A percentile compares a stretch with the other conserved stretches of the same genome.
These are phyloP conservation scores for Strix uralensis DNA, from an alignment of 2,113 vertebrate genomes.

Conservation along the genomic window DNA sequence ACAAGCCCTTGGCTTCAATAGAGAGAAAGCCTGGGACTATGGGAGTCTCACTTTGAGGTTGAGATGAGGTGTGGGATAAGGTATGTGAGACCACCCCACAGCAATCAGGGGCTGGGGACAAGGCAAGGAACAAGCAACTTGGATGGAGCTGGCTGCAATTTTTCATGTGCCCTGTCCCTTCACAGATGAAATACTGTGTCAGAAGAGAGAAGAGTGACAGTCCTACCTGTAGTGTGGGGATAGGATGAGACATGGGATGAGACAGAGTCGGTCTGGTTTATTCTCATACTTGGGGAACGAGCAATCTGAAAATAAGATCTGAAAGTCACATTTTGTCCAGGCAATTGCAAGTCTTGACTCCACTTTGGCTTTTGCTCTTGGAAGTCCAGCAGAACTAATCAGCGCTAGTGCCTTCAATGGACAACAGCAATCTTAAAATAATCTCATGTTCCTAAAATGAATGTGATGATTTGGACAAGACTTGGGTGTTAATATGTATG, in stretches of 20 bases:
- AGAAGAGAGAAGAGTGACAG: background rate
- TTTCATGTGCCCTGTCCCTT: background rate
- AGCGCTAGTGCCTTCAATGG: background rate
- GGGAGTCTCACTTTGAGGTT: background rate
- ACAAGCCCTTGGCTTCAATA: background rate
- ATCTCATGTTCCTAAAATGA: background rate
- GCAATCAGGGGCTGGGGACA: background rate
- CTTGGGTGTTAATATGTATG: background rate
- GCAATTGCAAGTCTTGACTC: background rate
- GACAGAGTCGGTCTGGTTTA: background rate
- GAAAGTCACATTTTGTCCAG: background rate
- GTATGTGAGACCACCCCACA: background rate
- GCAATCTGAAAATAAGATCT: background rate
- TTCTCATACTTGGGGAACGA: background rate
- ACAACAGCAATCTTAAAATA: background rate
- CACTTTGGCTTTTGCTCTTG: background rate
- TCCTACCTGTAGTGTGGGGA: background rate
- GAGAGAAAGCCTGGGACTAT: background rate
- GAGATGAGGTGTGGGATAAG: background rate
- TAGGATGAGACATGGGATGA: background rate
- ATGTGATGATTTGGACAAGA: background rate
- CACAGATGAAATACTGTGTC: background rate
- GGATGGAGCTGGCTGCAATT: background rate
- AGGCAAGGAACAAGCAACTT: background rate
- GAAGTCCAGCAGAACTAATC: background rate